Evolutionary conservation across 1,140 invertebrate genomes (phyloP).

Genomic region (Dufourea novaeangliae): DNA sequence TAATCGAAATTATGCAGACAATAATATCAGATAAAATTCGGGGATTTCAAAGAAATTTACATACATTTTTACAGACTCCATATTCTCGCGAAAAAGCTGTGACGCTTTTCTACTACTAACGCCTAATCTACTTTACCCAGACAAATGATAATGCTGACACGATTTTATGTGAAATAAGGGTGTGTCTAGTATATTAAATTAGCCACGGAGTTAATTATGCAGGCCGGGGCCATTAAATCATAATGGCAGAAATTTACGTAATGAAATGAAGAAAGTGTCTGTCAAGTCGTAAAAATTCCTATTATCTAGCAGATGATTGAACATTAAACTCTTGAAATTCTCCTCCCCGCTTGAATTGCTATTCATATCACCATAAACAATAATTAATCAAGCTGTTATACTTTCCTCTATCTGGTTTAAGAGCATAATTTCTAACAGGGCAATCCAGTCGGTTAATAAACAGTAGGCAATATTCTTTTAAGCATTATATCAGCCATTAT

Average conservation of each 20-base stretch:
- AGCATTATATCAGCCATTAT: too few relatives aligned
- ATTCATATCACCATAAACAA: background rate
- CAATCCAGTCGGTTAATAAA: background rate
- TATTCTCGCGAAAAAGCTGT: background rate
- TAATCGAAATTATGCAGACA: too few relatives aligned
- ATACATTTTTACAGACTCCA: background rate
- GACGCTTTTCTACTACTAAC: background rate
- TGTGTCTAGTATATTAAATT: background rate
- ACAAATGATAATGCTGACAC: background rate
- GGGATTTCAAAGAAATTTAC: too few relatives aligned
- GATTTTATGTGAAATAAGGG: slow-evolving; percentile 16
- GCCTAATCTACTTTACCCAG: background rate
- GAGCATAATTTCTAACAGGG: background rate
- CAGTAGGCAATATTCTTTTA: too few relatives aligned
- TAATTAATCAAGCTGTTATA: background rate
- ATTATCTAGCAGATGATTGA: background rate
- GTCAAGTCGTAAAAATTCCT: background rate
- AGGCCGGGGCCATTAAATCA: slow-evolving; percentile 13
- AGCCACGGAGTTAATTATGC: slow-evolving; percentile 28
- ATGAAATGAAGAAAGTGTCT: background rate
- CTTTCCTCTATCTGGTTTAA: background rate
- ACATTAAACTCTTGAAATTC: slow-evolving; percentile 3
- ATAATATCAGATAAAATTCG: too few relatives aligned
- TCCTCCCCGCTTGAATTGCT: background rate
- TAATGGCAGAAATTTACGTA: background rate